A percentile compares a stretch with the other conserved stretches of the same genome.
Conservation (phyloP, 2,113 vertebrate species). For the Jaculus jaculus region DNA sequence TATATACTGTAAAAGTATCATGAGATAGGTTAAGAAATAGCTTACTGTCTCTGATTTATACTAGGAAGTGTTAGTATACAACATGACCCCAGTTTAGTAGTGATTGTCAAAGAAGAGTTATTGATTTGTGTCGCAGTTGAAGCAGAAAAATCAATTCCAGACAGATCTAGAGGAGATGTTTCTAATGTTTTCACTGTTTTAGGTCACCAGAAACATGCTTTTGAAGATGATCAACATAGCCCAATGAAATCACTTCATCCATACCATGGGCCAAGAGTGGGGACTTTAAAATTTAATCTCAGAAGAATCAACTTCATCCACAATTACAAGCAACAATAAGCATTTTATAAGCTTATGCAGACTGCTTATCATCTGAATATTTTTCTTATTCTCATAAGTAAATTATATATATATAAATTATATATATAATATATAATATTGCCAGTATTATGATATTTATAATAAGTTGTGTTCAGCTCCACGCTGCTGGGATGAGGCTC, state of each 20-base stretch:
- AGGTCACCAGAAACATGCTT: conserved; percentile 52
- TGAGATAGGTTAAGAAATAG: background rate
- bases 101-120: conserved; percentile 70
- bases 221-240: conserved; percentile 44
- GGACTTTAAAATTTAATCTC: conserved; percentile 18
- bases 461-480: no score
- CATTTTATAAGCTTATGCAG: background rate
- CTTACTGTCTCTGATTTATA: conserved; percentile 50
- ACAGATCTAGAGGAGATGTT: conserved; percentile 56
- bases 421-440: no score
- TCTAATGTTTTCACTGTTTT: conserved; percentile 63
- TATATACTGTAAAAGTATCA: conserved; percentile 3
- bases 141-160: conserved; percentile 67
- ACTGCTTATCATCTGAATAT: background rate
- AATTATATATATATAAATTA: background rate
- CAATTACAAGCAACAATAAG: background rate
- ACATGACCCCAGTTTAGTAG: conserved; percentile 52
- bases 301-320: background rate
- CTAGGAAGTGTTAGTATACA: conserved; percentile 50
- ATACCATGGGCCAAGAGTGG: background rate
- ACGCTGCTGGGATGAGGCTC: no score
- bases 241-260: conserved; percentile 19
- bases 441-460: no score
- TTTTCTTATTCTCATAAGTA: background rate
- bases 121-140: conserved; percentile 66